Conservation (phyloP, 2,888 invertebrate species). For the Phrixothrix hirtus region DNA sequence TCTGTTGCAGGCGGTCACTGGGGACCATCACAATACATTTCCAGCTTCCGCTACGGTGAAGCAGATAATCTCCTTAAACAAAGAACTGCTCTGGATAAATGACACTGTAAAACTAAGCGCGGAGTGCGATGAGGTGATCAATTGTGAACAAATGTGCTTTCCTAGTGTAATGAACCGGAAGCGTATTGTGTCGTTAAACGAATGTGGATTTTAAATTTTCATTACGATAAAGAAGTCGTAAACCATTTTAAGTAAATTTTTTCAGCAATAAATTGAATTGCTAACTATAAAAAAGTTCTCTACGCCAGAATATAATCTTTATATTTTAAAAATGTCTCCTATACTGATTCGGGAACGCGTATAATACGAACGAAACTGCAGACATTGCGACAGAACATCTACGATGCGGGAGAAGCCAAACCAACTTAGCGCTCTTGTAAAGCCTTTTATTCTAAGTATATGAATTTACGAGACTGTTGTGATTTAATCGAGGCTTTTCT, state of each 20-base stretch:
- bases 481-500: slow-evolving; percentile 33
- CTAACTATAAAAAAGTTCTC: slow-evolving; percentile 2
- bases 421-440: slow-evolving; percentile 14
- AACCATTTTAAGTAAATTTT: neutral
- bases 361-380: slow-evolving; percentile 11
- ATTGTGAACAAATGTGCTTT: slow-evolving; percentile 22
- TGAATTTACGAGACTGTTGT: slow-evolving; percentile 32
- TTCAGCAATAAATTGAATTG: slow-evolving; percentile 8
- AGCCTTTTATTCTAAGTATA: slow-evolving; percentile 30
- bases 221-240: slow-evolving; percentile 6
- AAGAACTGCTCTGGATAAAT: slow-evolving; percentile 23
- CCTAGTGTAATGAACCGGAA: slow-evolving; percentile 23
- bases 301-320: slow-evolving; percentile 13
- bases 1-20: slow-evolving; percentile 38
- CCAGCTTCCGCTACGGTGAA: slow-evolving; percentile 16
- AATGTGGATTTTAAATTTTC: slow-evolving; percentile 9
- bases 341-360: slow-evolving; percentile 7
- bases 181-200: slow-evolving; percentile 10
- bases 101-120: slow-evolving; percentile 19
- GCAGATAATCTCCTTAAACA: slow-evolving; percentile 35
- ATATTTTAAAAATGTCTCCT: slow-evolving; percentile 9
- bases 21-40: slow-evolving; percentile 25
- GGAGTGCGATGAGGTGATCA: slow-evolving; percentile 15
- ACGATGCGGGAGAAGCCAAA: slow-evolving; percentile 15
- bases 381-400: slow-evolving; percentile 9